Evolutionary conservation across 2,888 invertebrate species (phyloP), one percentile per base, ranked within the genome.

Genomic region (Megastigmus dorsalis): DNA sequence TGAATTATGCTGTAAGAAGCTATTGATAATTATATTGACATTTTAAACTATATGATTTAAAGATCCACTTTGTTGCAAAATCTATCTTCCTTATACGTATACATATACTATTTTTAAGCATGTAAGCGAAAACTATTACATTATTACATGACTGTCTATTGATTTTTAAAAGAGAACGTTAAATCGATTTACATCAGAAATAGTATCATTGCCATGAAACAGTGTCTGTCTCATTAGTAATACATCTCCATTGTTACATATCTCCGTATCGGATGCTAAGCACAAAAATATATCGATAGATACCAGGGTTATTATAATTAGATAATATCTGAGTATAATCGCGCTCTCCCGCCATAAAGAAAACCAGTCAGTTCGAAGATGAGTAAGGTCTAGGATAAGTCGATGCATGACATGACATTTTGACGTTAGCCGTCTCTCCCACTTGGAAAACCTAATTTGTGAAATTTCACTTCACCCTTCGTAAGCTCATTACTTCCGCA

Each of bases 371-470:
- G 43, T 57, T 36, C 57, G 6, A n/a, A 28, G 57, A 38, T 71
- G 63, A 71, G 54, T 30, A 54, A 70, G 70, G 62, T 70, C 62
- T 33, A 45, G 63, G 62, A 48, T 71, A 71, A 71, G 71, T 65
- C 65, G 71, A 57, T 71, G 45, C 71, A 36, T 57, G 57, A 71
- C 71, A 71, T 71, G 71, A 71, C 71, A 43, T 65, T 71, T 65
- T 71, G 65, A 71, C 71, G 26, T 33, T 55, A 45, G 41, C 26
- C 41, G 59, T 57, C 68, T 45, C 48, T 50, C 26, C 36, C 36
- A 41, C 45, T 10, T 7, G 13, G 15, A 50, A 50, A 68, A 68
- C 50, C 38, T 38, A 68, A 68, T 68, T 68, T 59, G 20, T 20
- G 41, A 30, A 55, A 23, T 15, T n/a, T 15, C 48, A 57, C 57